Evolutionary conservation across 2,113 vertebrate genomes (phyloP).

Genomic region (Gambusia holbrooki): DNA sequence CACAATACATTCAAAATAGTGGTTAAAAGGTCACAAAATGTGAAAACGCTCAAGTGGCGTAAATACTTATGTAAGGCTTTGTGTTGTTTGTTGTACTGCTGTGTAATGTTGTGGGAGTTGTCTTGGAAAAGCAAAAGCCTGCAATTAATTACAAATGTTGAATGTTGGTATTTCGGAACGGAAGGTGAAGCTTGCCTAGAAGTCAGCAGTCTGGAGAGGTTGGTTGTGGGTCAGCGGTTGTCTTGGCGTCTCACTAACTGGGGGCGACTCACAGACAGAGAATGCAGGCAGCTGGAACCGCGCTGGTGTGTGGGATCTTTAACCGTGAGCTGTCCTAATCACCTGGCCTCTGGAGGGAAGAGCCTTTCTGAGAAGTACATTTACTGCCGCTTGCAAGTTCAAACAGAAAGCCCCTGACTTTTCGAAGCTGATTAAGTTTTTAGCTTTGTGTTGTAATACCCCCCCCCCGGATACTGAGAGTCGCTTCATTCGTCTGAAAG

Average conservation of each 20-base stretch:
- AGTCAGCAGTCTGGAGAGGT: slow-evolving; percentile 8
- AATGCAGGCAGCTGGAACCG: slow-evolving; percentile 46
- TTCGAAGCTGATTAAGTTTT: not conserved
- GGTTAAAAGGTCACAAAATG: too few species aligned
- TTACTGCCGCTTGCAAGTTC: not conserved
- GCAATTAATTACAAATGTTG: slow-evolving; percentile 13
- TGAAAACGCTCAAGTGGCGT: not conserved
- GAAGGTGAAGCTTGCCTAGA: not conserved
- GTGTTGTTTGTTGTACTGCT: slow-evolving; percentile 23
- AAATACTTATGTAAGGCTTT: not conserved
- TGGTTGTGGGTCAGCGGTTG: slow-evolving; percentile 31
- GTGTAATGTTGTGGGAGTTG: not conserved
- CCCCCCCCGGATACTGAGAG: slow-evolving; percentile 11
- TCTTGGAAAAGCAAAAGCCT: not conserved
- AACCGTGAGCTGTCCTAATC: slow-evolving; percentile 46
- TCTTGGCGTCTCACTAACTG: slow-evolving; percentile 18
- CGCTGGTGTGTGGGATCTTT: slow-evolving; percentile 16
- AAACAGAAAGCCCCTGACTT: slow-evolving; percentile 2
- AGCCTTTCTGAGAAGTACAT: slow-evolving; percentile 17
- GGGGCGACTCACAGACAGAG: slow-evolving; percentile 18
- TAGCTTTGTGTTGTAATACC: slow-evolving; percentile 13
- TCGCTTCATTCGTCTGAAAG: slow-evolving; percentile 27
- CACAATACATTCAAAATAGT: too few species aligned
- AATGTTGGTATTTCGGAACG: slow-evolving; percentile 8
- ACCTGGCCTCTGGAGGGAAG: slow-evolving; percentile 30